Evolutionary conservation across 64 coral and sea anemone species (phyloP), one percentile per base, ranked within the genome.

Genomic region (Montipora sp.): DNA sequence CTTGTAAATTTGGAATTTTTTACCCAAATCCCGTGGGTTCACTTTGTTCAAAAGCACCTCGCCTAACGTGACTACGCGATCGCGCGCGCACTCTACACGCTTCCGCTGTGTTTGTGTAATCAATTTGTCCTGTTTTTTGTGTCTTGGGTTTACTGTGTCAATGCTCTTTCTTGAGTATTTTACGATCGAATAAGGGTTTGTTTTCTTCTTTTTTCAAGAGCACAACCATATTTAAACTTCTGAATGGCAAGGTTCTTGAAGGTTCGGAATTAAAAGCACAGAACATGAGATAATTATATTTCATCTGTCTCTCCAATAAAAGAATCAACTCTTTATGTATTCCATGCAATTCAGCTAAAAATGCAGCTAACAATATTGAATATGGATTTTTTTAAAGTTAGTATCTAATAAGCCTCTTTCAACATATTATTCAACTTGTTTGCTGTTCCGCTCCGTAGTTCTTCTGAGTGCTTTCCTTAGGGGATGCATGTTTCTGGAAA

Each of bases 401-500:
- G 46, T 18, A 48, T 15, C 75, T 50, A 10, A 50, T 16, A 50
- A 19, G 46, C 60, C 12, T 67, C 8, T 63, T 63, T 16, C 11
- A 16, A 3, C 66, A 71, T 71, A 50, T 85, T 50, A 72, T 85
- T 50, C 82, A 72, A 71, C 47, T 51, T 47, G 27, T 67, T 49
- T 71, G 61, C 65, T 68, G 15, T 85, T 44, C 44, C 27, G 80
- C 57, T 85, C 22, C 16, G 4, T 14, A 49, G 19, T 11, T 11
- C 82, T 51, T 70, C 49, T 48, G 7, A 47, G 47, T 82, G 11
- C 14, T 59, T 85, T 21, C 45, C 82, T 84, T 22, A 15, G 60
- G 81, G 81, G 81, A 84, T 69, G 81, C 81, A 84, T 14, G 44
- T 14, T 43, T 58, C 81, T 21, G 49, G 5, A 7, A 20, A 49